Base-by-base conservation (phyloP, 2,888 invertebrate genomes). In the Cremastinae sp. region DNA sequence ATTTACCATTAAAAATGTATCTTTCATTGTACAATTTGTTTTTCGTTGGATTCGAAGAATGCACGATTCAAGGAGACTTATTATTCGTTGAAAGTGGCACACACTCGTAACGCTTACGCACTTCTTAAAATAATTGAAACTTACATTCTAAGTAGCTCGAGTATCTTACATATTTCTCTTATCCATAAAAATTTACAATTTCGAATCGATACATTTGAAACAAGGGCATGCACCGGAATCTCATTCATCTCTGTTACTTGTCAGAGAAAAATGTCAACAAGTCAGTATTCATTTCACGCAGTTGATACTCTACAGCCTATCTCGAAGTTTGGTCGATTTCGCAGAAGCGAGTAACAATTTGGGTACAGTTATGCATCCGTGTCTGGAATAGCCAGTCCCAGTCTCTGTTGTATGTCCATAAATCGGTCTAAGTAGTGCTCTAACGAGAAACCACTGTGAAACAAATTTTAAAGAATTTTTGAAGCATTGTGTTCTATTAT, bases 381-480 rank as follows among this genome's bases (percentile, higher is more conserved):
- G n/a, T 84, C 83, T 2, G 80, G 66, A 76, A 83, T 79, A 2
- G 84, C 83, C 65, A 83, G 74, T 51, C 81, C 84, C 28, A 87
- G 78, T 12, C 80, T 84, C 41, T 84, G 81, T 38, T 86, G 84
- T 64, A 86, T 82, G 36, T 82, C 83, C 69, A 79, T 79, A 54
- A 84, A 68, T 66, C 84, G 81, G 36, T 85, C 82, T 22, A 81
- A 77, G 66, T 84, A 86, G 64, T 82, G 84, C 61, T 83, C 83
- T 43, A 85, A 74, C 16, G 74, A 68, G 61, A 83, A 80, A 38
- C 76, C 78, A 18, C 84, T 83, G 61, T 43, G 61, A 54, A 22
- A n/a, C 45, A 47, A n/a, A 41, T 18, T 71, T 45, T 18, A 28
- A 28, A 28, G 2, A 5, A 28, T 28, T 28, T 28, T 28, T 28